These are phyloP conservation scores for Colinus virginianus DNA, from an alignment of 2,113 vertebrate genomes.

Conservation along the genomic window DNA sequence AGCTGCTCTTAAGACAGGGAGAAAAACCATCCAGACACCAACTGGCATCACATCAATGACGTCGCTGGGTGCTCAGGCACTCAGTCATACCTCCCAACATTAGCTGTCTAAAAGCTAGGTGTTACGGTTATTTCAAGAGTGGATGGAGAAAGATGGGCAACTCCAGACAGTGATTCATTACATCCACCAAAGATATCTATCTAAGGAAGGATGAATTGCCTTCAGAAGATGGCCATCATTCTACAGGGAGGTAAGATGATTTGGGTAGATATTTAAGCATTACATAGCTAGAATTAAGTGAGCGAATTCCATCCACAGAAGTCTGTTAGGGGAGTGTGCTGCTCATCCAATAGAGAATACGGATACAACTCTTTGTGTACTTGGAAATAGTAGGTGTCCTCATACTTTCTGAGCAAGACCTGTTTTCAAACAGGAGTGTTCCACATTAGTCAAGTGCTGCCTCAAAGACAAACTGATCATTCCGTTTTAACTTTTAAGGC, in stretches of 20 bases:
- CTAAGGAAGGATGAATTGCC: constrained; percentile 60
- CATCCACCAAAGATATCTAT: constrained; percentile 60
- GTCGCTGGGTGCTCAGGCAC: background rate
- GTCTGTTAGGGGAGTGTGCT: background rate
- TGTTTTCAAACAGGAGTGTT: background rate
- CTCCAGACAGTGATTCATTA: constrained; percentile 71
- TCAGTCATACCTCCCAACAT: background rate
- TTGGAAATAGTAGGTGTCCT: background rate
- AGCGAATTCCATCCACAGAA: background rate
- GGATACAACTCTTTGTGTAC: background rate
- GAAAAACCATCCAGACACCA: constrained; percentile 23
- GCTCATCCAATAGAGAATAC: background rate
- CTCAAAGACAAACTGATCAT: background rate
- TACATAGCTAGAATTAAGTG: background rate
- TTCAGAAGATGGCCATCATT: constrained; percentile 35
- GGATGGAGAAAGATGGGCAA: constrained; percentile 40
- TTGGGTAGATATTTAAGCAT: background rate
- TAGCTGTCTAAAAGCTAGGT: background rate
- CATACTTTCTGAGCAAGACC: background rate
- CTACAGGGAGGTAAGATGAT: constrained; percentile 37
- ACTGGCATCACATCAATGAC: constrained; percentile 23
- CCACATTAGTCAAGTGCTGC: background rate
- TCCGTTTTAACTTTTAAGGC: background rate
- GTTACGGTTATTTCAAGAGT: constrained; percentile 41
- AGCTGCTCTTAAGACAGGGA: constrained; percentile 16